Percentiles rank a stretch among this genome's conserved stretches.
phyloP scores from a whole-genome alignment of 2,888 invertebrate genomes.

The Subacronicta megacephala region DNA sequence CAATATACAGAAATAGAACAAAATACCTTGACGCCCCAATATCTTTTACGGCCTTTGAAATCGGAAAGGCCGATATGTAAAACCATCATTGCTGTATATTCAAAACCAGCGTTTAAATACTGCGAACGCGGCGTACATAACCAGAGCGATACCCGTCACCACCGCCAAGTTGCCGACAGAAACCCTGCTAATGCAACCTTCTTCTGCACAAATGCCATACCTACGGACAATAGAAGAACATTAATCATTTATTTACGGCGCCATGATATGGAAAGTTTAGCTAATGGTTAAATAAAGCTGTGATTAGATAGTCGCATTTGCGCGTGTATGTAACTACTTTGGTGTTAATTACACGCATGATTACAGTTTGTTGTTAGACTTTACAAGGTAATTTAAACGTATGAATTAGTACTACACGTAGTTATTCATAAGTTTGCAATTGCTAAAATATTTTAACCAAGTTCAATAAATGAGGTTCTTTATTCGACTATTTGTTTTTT shows the following conservation, averaged over 20 bases:
- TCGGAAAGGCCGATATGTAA: no score
- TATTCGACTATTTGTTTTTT: no score
- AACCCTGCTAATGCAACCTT: not conserved
- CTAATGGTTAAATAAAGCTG: conserved; percentile 3
- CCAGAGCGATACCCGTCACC: conserved; percentile 6
- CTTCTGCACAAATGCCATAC: conserved; percentile 4
- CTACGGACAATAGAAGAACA: conserved; percentile 16
- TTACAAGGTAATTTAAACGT: no score
- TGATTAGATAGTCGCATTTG: not conserved
- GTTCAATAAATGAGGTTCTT: no score
- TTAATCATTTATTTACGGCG: conserved; percentile 11
- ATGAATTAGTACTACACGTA: no score
- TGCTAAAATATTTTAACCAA: no score
- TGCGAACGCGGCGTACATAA: conserved; percentile 9
- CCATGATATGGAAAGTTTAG: conserved; percentile 9
- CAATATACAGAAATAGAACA: no score
- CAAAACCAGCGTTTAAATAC: conserved; percentile 9
- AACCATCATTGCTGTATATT: not conserved
- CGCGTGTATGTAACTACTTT: not conserved
- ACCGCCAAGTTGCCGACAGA: not conserved
- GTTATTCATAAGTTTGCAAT: no score
- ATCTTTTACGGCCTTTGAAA: no score
- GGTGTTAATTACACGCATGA: no score
- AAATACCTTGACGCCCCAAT: no score
- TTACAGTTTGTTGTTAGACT: no score